Base-by-base conservation (phyloP, 2,888 invertebrate genomes). In the Mythimna lalbum region DNA sequence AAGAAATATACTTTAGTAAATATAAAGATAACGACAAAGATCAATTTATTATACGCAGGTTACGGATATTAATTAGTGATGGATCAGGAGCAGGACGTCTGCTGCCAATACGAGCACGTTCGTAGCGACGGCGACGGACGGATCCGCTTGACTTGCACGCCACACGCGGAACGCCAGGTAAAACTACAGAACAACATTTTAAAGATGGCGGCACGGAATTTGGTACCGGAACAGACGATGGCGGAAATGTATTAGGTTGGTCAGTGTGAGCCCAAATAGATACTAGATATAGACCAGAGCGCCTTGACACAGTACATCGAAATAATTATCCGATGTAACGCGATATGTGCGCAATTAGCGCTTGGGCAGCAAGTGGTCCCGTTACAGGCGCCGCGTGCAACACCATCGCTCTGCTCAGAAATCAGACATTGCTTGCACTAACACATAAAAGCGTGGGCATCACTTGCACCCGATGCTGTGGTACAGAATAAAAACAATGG, bases 261-360 rank as follows among this genome's bases (percentile, higher is more conserved):
- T 62, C 31, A 59, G 55, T 12, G 49, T 23, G 49, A 70, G 7
- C 39, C 50, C 43, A 60, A 57, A 56, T n/a, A 60, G 55, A 56
- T n/a, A 47, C 4, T 27, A 52, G 49, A 69, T 47, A 31, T 50
- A 36, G 55, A 56, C 23, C 14, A 39, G 17, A 53, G 31, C 4
- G 47, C 47, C 50, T 69, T 59, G 52, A 50, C 63, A 49, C 27
- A 49, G 43, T n/a, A 47, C 47, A 50, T 67, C 23, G 39, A 72
- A 31, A 52, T 67, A 67, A 69, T 78, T 33, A 73, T 62, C 52
- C 69, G 39, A 55, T 59, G 59, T 63, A 69, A 55, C 39, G 36
- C 47, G n/a, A 56, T 63, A 27, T 78, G 50, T 56, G 66, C 21
- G 62, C 63, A 78, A 55, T 57, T 68, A 82, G 74, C 64, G 70